A percentile compares a stretch with the other conserved stretches of the same genome.
These are phyloP conservation scores for Columba livia DNA, from an alignment of 2,113 vertebrate genomes.

Conservation along the genomic window DNA sequence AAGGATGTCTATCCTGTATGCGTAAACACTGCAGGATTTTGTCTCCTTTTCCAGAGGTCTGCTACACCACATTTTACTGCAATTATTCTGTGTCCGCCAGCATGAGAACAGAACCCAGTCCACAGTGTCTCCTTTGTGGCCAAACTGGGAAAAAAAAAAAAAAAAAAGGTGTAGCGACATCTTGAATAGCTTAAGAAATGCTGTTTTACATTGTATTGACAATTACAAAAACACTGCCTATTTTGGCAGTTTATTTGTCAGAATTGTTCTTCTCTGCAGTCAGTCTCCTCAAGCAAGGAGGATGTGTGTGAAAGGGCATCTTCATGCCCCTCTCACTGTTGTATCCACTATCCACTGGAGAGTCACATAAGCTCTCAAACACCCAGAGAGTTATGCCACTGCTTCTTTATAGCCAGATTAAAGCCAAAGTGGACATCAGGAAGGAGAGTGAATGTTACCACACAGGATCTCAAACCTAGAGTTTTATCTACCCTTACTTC, in stretches of 20 bases:
- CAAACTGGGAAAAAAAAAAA: not conserved
- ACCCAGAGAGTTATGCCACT: not conserved
- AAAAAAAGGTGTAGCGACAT: fast-evolving
- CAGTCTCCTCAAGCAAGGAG: not conserved
- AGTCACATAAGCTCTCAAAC: not conserved
- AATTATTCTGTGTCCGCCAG: not conserved
- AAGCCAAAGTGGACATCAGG: not conserved
- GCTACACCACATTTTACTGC: not conserved
- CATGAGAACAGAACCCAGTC: not conserved
- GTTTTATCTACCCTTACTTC: not conserved
- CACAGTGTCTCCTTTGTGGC: not conserved
- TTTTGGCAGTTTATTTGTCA: not conserved
- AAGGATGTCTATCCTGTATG: not conserved
- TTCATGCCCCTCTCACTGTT: not conserved
- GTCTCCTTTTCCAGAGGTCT: not conserved
- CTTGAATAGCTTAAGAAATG: not conserved
- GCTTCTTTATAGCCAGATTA: not conserved
- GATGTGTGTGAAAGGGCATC: not conserved
- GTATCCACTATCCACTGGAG: not conserved
- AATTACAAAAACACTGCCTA: not conserved
- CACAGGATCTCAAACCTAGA: not conserved
- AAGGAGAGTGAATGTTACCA: not conserved
- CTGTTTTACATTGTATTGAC: not conserved
- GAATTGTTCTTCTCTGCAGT: not conserved
- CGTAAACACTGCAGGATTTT: not conserved